These are phyloP conservation scores for Wiebesia pumilae DNA, from an alignment of 1,140 invertebrate genomes.

Conservation along the genomic window DNA sequence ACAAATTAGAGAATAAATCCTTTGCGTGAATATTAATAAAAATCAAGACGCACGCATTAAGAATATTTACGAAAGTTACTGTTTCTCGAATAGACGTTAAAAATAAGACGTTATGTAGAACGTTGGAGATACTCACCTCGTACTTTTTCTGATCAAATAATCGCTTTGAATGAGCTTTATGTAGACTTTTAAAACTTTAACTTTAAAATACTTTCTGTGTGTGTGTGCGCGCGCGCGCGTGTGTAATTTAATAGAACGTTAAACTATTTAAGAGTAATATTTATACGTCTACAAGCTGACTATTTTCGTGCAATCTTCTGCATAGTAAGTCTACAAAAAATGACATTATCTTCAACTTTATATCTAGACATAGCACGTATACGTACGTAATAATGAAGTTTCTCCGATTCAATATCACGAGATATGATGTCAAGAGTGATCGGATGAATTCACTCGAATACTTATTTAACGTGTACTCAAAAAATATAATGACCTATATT, in stretches of 20 bases:
- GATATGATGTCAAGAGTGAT: neutral
- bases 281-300: neutral
- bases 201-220: neutral
- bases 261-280: too few species aligned
- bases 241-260: too few species aligned
- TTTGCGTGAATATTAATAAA: too few species aligned
- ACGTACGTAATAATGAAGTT: neutral
- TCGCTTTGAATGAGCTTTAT: neutral
- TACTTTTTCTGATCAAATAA: too few species aligned
- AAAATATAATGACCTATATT: slow-evolving; percentile 11
- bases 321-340: neutral
- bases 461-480: neutral
- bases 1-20: too few species aligned
- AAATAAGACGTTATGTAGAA: too few species aligned
- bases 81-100: too few species aligned
- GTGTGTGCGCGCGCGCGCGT: too few species aligned
- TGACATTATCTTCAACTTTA: neutral
- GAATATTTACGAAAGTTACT: too few species aligned
- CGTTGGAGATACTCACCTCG: too few species aligned
- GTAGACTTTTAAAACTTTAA: neutral
- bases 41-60: too few species aligned
- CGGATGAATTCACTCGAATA: neutral
- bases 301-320: neutral
- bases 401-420: neutral
- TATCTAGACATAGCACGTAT: neutral